These are phyloP conservation scores for Cerastoderma edule DNA, from an alignment of 2,888 invertebrate species.

Conservation along the genomic window DNA sequence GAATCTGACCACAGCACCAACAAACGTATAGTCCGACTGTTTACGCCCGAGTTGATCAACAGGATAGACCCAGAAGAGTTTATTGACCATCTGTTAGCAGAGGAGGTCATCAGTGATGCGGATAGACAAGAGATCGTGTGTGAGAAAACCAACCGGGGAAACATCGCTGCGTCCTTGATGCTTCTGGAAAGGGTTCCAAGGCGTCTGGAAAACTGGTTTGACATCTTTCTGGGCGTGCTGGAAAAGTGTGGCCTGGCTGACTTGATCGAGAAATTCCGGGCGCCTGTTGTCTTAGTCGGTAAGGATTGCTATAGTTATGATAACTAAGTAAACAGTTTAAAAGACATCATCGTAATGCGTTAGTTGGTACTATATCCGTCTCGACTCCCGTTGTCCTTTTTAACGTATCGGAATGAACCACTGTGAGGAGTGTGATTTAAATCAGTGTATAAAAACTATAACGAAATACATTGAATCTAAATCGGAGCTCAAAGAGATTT, in stretches of 20 bases:
- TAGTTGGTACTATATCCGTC: no score
- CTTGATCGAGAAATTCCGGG: slow-evolving; percentile 6
- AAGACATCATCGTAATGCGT: no score
- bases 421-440: no score
- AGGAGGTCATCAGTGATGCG: slow-evolving; percentile 24
- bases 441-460: no score
- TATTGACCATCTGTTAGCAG: slow-evolving; percentile 31
- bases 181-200: slow-evolving; percentile 34
- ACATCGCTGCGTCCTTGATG: slow-evolving; percentile 36
- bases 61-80: slow-evolving; percentile 40
- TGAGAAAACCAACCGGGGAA: slow-evolving; percentile 31
- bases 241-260: slow-evolving; percentile 28
- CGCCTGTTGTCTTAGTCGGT: neutral
- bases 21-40: slow-evolving; percentile 18
- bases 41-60: slow-evolving; percentile 35
- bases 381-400: no score
- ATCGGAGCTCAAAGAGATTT: no score
- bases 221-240: slow-evolving; percentile 28
- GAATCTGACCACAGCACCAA: slow-evolving; percentile 31
- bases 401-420: no score
- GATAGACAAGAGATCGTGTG: slow-evolving; percentile 36
- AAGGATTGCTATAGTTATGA: no score
- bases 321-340: no score
- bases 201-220: slow-evolving; percentile 29
- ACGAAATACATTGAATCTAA: no score